Conservation (phyloP, 1,140 invertebrate genomes). For the Zaprionus taronus region DNA sequence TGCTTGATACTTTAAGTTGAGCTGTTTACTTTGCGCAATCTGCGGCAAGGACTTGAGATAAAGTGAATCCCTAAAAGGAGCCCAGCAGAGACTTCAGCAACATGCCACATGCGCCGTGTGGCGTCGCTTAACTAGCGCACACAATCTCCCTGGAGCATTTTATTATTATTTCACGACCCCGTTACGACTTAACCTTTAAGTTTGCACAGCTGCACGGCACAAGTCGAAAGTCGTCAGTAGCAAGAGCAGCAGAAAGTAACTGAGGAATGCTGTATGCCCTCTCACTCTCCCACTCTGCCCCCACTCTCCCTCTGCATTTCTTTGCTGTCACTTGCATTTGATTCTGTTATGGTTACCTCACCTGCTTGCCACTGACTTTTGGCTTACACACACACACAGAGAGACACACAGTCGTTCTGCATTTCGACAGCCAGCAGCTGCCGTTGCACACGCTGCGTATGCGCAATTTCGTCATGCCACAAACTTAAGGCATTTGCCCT, state of each 20-base stretch:
- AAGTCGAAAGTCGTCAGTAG: background rate
- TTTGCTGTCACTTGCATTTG: conserved; percentile 44
- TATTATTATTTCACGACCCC: conserved; percentile 34
- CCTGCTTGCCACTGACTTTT: conserved; percentile 11
- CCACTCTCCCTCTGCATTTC: background rate
- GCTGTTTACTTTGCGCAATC: background rate
- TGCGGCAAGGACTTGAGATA: background rate
- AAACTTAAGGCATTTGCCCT: conserved; percentile 15
- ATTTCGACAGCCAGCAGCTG: conserved; percentile 20
- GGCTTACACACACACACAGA: background rate
- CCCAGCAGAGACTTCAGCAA: background rate
- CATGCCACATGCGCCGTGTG: background rate
- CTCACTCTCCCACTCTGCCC: background rate
- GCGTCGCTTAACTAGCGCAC: background rate
- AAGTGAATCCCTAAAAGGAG: background rate
- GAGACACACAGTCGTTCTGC: background rate
- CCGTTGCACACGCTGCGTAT: conserved; percentile 41
- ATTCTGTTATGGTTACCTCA: conserved; percentile 5
- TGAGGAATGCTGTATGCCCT: no score
- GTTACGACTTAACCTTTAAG: conserved; percentile 29
- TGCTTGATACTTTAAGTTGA: background rate
- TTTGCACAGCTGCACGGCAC: conserved; percentile 10
- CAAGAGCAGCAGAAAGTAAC: background rate
- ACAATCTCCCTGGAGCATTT: conserved; percentile 20
- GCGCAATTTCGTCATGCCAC: conserved; percentile 24